phyloP scores from a whole-genome alignment of 2,888 invertebrate genomes.

The Tholera decimalis region DNA sequence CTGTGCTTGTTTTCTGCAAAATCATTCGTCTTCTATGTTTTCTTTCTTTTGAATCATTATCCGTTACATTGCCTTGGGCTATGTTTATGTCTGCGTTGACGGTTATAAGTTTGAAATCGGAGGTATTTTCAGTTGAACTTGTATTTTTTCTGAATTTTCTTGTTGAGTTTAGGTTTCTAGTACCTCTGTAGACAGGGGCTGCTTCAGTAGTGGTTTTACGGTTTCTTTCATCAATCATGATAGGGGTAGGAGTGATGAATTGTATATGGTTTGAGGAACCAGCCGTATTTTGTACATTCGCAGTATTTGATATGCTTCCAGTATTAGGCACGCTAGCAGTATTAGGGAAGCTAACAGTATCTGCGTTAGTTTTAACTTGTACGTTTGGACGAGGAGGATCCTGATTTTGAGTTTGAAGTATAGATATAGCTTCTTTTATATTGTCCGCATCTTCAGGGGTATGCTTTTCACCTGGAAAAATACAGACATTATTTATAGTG shows the following conservation, averaged over 20 bases:
- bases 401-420: conserved; percentile 86
- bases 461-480: conserved; percentile 76
- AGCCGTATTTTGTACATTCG: conserved; percentile 20
- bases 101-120: conserved; percentile 75
- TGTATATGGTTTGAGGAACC: conserved; percentile 71
- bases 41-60: conserved; percentile 74
- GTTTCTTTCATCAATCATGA: conserved; percentile 81
- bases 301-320: conserved; percentile 53
- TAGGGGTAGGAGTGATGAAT: conserved; percentile 81
- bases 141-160: conserved; percentile 59
- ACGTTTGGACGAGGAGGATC: conserved; percentile 68
- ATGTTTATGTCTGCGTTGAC: conserved; percentile 79
- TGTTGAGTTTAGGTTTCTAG: conserved; percentile 74
- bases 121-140: conserved; percentile 67
- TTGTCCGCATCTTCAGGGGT: conserved; percentile 85
- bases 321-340: conserved; percentile 53
- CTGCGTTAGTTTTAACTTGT: conserved; percentile 51
- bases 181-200: conserved; percentile 83
- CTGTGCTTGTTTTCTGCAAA: conserved; percentile 68
- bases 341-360: conserved; percentile 29
- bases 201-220: conserved; percentile 73
- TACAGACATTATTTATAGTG: background rate
- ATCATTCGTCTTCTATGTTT: conserved; percentile 83
- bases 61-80: conserved; percentile 70
- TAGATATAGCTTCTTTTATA: conserved; percentile 86